Conservation (phyloP, 2,888 invertebrate genomes). For the Marronus borbonicus region DNA sequence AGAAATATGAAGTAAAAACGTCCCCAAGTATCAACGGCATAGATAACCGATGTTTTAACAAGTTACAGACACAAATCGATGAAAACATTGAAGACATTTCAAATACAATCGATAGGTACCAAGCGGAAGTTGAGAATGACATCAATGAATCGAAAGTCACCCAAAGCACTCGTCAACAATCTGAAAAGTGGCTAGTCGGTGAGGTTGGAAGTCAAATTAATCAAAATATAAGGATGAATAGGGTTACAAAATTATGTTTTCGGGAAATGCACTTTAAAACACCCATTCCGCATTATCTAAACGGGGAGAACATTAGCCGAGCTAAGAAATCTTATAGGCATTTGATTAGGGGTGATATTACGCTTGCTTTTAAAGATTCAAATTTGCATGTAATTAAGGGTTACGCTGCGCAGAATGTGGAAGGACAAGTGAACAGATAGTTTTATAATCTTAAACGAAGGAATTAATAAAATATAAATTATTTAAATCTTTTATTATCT, state of each 20-base stretch:
- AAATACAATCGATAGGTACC: slow-evolving; percentile 64
- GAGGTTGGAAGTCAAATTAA: slow-evolving; percentile 62
- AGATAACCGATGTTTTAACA: slow-evolving; percentile 61
- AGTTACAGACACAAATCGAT: slow-evolving; percentile 56
- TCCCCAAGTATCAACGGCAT: slow-evolving; percentile 48
- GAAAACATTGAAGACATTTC: slow-evolving; percentile 63
- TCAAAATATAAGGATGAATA: slow-evolving; percentile 59
- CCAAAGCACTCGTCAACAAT: slow-evolving; percentile 30
- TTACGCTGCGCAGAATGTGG: slow-evolving; percentile 57
- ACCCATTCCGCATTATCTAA: slow-evolving; percentile 56
- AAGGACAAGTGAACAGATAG: no score
- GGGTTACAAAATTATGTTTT: slow-evolving; percentile 63
- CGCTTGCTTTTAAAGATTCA: slow-evolving; percentile 63
- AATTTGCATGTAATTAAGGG: slow-evolving; percentile 66
- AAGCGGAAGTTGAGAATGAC: slow-evolving; percentile 68
- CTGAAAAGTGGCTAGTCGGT: slow-evolving; percentile 56
- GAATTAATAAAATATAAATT: no score
- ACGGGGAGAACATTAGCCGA: slow-evolving; percentile 51
- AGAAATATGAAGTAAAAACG: slow-evolving; percentile 22
- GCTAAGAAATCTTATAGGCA: slow-evolving; percentile 65
- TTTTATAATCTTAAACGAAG: no score
- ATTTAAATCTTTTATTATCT: no score
- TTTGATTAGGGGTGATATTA: slow-evolving; percentile 66
- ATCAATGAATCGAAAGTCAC: slow-evolving; percentile 65
- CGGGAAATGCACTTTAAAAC: slow-evolving; percentile 61